Evolutionary conservation across 1,140 invertebrate species (phyloP).

Genomic region (Macrobrachium rosenbergii): DNA sequence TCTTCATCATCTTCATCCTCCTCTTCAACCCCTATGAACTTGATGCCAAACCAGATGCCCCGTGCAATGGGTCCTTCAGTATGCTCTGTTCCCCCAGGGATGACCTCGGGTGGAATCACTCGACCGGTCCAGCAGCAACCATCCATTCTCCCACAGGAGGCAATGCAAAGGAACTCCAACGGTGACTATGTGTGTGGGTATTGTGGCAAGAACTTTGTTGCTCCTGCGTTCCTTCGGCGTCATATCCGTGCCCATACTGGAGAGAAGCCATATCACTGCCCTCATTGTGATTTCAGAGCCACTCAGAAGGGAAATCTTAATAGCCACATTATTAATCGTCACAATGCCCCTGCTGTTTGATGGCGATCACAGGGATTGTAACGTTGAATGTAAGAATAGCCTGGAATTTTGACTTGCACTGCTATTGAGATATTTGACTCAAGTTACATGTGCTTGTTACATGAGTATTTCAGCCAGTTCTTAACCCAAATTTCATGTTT

Average conservation of each 20-base stretch:
- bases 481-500: no score
- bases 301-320: slow-evolving; percentile 61
- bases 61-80: no score
- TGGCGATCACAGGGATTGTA: background rate
- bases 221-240: slow-evolving; percentile 76
- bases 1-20: background rate
- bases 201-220: slow-evolving; percentile 59
- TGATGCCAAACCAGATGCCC: no score
- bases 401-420: no score
- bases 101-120: no score
- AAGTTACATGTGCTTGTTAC: no score
- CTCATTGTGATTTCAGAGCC: slow-evolving; percentile 76
- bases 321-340: slow-evolving; percentile 56
- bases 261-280: slow-evolving; percentile 86
- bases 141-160: background rate
- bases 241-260: slow-evolving; percentile 91
- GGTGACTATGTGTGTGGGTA: slow-evolving; percentile 54
- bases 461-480: no score
- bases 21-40: no score
- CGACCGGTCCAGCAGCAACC: background rate
- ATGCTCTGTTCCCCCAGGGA: no score
- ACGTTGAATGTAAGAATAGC: background rate
- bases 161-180: slow-evolving; percentile 31
- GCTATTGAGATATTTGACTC: no score
- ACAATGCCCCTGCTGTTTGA: slow-evolving; percentile 34